Conservation (phyloP, 1,140 invertebrate genomes). For the Aplysia californica region DNA sequence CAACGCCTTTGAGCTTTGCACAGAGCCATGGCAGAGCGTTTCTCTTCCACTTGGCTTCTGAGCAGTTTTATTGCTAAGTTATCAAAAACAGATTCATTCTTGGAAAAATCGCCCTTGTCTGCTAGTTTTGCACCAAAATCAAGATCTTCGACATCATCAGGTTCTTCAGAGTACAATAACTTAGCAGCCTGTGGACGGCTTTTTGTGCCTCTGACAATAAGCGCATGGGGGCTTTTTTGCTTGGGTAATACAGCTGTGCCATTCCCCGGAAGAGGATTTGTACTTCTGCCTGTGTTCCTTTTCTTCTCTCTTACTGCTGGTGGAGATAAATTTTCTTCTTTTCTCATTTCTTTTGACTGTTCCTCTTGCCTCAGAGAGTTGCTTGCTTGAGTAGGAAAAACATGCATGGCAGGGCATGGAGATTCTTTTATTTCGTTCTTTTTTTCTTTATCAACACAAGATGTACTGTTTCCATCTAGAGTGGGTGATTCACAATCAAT, state of each 20-base stretch:
- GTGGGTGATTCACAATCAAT: neutral
- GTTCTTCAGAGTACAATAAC: neutral
- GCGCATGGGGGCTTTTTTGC: neutral
- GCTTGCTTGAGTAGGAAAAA: too few species aligned
- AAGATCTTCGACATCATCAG: too few species aligned
- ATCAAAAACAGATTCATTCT: neutral
- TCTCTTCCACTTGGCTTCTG: neutral
- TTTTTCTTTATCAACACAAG: too few species aligned
- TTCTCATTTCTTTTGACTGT: too few species aligned
- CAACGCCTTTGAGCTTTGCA: neutral
- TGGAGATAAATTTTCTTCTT: too few species aligned
- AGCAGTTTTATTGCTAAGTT: neutral
- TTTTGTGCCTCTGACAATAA: neutral
- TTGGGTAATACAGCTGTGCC: neutral
- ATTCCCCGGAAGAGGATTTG: too few species aligned
- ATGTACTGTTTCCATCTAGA: neutral
- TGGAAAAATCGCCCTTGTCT: neutral
- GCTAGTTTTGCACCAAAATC: neutral
- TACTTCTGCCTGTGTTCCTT: too few species aligned
- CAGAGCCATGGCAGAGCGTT: neutral
- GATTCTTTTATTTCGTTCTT: too few species aligned
- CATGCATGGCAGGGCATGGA: too few species aligned
- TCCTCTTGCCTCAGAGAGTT: too few species aligned
- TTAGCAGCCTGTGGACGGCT: neutral
- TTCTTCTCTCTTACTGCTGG: too few species aligned